These are phyloP conservation scores for Tokudaia muenninki DNA, from an alignment of 2,797 vertebrate genomes.

Conservation along the genomic window DNA sequence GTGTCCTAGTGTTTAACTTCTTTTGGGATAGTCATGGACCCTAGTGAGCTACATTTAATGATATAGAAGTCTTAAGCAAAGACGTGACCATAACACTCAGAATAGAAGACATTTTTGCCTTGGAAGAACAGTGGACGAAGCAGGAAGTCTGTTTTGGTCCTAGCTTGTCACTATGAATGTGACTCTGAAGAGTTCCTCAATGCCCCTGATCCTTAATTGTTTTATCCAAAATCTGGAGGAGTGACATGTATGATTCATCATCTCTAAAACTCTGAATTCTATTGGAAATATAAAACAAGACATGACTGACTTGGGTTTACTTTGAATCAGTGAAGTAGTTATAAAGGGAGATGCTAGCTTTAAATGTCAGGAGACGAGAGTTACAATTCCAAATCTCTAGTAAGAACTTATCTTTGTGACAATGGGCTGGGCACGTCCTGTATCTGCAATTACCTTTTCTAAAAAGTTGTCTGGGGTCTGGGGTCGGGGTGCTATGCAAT, in stretches of 20 bases:
- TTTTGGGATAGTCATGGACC: not conserved
- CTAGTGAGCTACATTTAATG: not conserved
- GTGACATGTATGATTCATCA: too few relatives aligned
- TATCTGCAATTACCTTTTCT: not conserved
- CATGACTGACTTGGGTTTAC: not conserved
- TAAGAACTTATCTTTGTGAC: not conserved
- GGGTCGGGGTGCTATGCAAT: accelerated
- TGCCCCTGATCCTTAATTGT: not conserved
- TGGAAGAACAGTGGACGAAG: not conserved
- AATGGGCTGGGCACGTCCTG: not conserved
- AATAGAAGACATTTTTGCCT: not conserved
- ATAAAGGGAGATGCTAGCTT: not conserved
- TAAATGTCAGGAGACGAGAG: not conserved
- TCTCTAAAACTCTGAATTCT: not conserved
- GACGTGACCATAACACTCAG: not conserved
- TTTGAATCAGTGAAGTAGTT: not conserved
- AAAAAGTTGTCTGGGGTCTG: not conserved
- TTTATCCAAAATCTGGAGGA: not conserved
- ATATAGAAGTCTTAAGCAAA: not conserved
- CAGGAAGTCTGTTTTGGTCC: not conserved
- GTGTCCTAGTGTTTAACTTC: not conserved
- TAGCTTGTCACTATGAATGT: too few relatives aligned
- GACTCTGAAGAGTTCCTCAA: not conserved
- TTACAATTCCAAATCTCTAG: not conserved
- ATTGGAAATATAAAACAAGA: not conserved